Conservation (phyloP, 2,888 invertebrate species). For the Catocala fraxini region DNA sequence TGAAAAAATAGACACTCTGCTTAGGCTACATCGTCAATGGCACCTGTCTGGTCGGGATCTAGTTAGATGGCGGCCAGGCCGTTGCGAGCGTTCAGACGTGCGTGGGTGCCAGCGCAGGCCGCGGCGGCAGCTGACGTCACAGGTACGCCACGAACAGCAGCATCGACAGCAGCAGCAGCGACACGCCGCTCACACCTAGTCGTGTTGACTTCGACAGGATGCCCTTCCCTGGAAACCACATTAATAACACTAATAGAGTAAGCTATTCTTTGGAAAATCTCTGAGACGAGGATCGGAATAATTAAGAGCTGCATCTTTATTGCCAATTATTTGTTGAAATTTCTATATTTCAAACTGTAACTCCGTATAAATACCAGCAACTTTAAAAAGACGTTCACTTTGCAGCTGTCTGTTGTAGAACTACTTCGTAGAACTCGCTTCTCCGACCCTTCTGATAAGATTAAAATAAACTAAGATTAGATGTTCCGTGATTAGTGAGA, state of each 20-base stretch:
- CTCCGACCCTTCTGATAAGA: no score
- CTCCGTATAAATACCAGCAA: no score
- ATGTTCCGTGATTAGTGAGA: no score
- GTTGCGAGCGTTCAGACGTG: conserved; percentile 38
- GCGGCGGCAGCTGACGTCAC: conserved; percentile 63
- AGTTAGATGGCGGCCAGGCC: background rate
- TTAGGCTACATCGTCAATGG: conserved; percentile 1
- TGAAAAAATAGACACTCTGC: conserved; percentile 9
- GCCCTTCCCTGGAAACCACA: conserved; percentile 70
- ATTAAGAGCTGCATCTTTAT: no score
- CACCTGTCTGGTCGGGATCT: background rate
- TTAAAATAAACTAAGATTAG: no score
- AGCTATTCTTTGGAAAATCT: background rate
- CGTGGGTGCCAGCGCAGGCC: conserved; percentile 46
- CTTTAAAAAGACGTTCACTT: no score
- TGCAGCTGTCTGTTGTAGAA: no score
- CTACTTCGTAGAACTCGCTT: no score
- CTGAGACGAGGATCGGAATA: no score
- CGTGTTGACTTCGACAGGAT: conserved; percentile 69
- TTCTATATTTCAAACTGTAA: no score
- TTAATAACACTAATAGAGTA: background rate
- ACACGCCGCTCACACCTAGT: conserved; percentile 59
- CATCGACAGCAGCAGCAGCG: conserved; percentile 65
- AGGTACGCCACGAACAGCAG: conserved; percentile 63
- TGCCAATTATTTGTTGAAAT: no score